Conservation (phyloP, 2,888 invertebrate species). For the Stegophylla sp. region DNA sequence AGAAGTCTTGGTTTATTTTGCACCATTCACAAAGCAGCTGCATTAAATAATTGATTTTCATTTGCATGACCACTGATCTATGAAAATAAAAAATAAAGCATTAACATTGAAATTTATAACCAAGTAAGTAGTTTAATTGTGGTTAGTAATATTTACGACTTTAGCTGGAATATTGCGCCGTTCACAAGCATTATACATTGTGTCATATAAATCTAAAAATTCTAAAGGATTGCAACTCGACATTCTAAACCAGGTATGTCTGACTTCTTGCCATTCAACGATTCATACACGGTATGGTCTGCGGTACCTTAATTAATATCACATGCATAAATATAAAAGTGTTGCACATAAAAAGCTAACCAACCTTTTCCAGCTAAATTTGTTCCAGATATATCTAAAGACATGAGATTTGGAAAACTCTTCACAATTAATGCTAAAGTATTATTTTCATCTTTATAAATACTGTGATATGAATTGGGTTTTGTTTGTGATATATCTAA, state of each 20-base stretch:
- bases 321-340: too few relatives aligned
- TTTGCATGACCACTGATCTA: conserved; percentile 77
- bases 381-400: conserved; percentile 94
- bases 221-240: conserved; percentile 79
- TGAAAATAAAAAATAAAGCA: background rate
- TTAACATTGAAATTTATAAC: background rate
- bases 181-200: conserved; percentile 86
- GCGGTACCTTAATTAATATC: conserved; percentile 50
- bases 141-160: conserved; percentile 71
- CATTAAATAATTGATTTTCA: conserved; percentile 86
- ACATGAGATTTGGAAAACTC: conserved; percentile 76
- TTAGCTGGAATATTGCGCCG: conserved; percentile 90
- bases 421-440: conserved; percentile 76
- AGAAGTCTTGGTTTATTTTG: conserved; percentile 84
- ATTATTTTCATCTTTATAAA: conserved; percentile 77
- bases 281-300: conserved; percentile 53
- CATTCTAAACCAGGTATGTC: conserved; percentile 88
- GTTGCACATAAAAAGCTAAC: background rate
- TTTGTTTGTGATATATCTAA: conserved; percentile 84
- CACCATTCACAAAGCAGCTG: conserved; percentile 83
- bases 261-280: conserved; percentile 63
- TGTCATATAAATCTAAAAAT: conserved; percentile 90
- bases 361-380: conserved; percentile 86
- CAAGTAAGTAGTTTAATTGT: conserved; percentile 28
- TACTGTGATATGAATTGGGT: conserved; percentile 71